phyloP scores from a whole-genome alignment of 2,797 vertebrate species.

The Onychomys torridus region DNA sequence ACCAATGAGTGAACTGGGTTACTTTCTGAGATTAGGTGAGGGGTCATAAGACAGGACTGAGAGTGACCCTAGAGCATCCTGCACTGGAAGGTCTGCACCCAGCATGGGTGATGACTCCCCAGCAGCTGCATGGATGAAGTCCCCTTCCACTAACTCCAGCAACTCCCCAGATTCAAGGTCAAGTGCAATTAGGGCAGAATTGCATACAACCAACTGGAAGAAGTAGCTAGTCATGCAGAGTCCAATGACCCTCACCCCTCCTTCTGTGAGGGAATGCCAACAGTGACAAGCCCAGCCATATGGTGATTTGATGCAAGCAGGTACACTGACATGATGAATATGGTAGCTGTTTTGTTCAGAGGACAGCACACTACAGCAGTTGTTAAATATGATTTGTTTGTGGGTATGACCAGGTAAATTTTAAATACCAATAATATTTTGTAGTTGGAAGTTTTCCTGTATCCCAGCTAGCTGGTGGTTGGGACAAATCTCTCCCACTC shows the following conservation, averaged over 20 bases:
- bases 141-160: not conserved
- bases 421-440: conserved; percentile 8
- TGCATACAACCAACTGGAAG: not conserved
- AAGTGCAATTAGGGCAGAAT: not conserved
- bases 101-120: too few relatives aligned
- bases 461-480: too few relatives aligned
- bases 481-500: too few relatives aligned
- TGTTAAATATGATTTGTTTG: conserved; percentile 3
- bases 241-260: not conserved
- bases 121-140: not conserved
- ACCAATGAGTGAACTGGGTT: not conserved
- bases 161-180: not conserved
- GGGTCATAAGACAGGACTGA: not conserved
- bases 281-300: not conserved
- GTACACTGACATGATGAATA: not conserved
- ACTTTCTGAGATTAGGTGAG: not conserved
- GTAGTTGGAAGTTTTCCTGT: too few relatives aligned
- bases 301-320: not conserved
- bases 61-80: not conserved
- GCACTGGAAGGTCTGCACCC: not conserved
- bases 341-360: not conserved
- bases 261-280: not conserved
- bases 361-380: not conserved
- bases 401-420: conserved; percentile 27
- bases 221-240: not conserved